These are phyloP conservation scores for Terrapene triunguis DNA, from an alignment of 2,113 vertebrate species.

Conservation along the genomic window DNA sequence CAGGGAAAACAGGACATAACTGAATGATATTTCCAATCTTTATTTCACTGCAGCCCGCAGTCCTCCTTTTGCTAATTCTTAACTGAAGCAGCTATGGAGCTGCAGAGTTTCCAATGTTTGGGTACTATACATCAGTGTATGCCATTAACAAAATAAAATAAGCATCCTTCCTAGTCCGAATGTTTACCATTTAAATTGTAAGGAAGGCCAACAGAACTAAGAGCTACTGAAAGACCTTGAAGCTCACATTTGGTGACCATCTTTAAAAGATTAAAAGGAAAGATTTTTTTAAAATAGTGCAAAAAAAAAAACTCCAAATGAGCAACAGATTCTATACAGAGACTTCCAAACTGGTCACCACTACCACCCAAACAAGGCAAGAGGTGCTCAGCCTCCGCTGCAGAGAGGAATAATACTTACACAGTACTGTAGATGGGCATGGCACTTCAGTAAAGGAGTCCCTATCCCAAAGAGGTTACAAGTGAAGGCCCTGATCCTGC, in stretches of 20 bases:
- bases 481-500: not conserved
- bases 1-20: not conserved
- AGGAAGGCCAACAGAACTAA: not conserved
- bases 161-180: not conserved
- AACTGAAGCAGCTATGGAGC: not conserved
- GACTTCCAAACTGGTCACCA: not conserved
- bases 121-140: not conserved
- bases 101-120: not conserved
- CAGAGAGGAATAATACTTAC: accelerated
- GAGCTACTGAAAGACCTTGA: not conserved
- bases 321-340: not conserved
- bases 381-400: not conserved
- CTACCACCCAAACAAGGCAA: accelerated
- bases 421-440: not conserved
- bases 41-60: not conserved
- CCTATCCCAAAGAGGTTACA: not conserved
- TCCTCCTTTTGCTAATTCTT: not conserved
- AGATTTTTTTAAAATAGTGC: not conserved
- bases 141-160: not conserved
- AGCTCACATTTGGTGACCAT: not conserved
- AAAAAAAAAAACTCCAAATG: not conserved
- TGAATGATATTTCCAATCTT: not conserved
- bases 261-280: not conserved
- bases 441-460: not conserved
- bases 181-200: not conserved